phyloP scores from a whole-genome alignment of 2,113 vertebrate species.

The Ctenodactylus gundi region DNA sequence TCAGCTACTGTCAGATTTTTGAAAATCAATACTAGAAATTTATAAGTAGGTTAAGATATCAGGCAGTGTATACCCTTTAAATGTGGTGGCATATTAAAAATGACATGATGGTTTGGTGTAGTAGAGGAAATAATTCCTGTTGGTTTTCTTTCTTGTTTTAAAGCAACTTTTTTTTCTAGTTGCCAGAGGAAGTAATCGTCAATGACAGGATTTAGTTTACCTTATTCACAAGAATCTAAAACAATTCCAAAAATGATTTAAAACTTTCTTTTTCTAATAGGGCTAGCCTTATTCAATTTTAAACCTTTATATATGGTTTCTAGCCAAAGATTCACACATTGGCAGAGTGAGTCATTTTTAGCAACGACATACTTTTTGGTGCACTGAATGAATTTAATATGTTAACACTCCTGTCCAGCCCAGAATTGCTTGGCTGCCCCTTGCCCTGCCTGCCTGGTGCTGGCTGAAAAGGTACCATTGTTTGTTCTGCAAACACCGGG shows the following conservation, averaged over 20 bases:
- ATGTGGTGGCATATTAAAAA: slow-evolving; percentile 67
- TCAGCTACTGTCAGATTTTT: neutral
- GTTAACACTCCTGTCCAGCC: slow-evolving; percentile 84
- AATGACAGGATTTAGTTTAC: slow-evolving; percentile 75
- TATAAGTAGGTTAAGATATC: neutral
- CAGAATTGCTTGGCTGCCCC: slow-evolving; percentile 87
- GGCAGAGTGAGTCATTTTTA: slow-evolving; percentile 75
- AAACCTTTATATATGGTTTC: slow-evolving; percentile 79
- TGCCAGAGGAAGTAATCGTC: slow-evolving; percentile 46
- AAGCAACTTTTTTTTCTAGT: slow-evolving; percentile 33
- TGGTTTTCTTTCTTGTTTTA: slow-evolving; percentile 49
- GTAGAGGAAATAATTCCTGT: slow-evolving; percentile 46
- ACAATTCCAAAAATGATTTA: slow-evolving; percentile 76
- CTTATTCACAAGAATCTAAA: slow-evolving; percentile 65
- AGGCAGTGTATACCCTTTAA: slow-evolving; percentile 64
- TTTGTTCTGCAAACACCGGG: slow-evolving; percentile 96
- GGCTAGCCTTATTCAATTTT: slow-evolving; percentile 75
- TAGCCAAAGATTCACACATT: slow-evolving; percentile 80
- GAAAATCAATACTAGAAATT: slow-evolving; percentile 13
- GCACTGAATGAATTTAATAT: slow-evolving; percentile 84
- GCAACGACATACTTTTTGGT: slow-evolving; percentile 82
- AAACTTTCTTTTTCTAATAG: slow-evolving; percentile 54
- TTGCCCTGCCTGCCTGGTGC: slow-evolving; percentile 88
- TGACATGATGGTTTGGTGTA: slow-evolving; percentile 64
- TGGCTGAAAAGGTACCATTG: slow-evolving; percentile 94